Conservation (phyloP, 2,888 invertebrate species). For the Heliconius erato region DNA sequence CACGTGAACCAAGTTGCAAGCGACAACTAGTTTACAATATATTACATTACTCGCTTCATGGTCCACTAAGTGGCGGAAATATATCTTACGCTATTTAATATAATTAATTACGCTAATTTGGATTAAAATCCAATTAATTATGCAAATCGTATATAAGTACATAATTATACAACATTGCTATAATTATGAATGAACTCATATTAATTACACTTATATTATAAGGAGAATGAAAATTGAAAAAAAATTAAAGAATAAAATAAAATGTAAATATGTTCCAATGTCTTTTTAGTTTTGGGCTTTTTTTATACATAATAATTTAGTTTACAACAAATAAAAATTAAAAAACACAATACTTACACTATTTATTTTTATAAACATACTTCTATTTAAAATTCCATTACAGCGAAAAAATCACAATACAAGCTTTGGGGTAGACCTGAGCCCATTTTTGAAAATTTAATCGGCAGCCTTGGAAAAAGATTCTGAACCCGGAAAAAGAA, state of each 20-base stretch:
- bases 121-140: constrained; percentile 5
- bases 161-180: neutral
- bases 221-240: neutral
- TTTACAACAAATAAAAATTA: too few relatives aligned
- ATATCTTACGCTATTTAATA: constrained; percentile 5
- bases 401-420: neutral
- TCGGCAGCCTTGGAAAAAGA: constrained; percentile 4
- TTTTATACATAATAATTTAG: too few relatives aligned
- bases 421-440: neutral
- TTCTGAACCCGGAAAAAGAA: neutral
- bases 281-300: too few relatives aligned
- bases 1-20: neutral
- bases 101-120: constrained; percentile 18
- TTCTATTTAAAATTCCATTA: neutral
- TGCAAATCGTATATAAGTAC: neutral
- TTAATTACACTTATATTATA: neutral
- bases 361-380: neutral
- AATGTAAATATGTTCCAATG: too few relatives aligned
- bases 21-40: neutral
- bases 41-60: neutral
- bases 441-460: neutral
- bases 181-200: too few relatives aligned
- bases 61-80: neutral
- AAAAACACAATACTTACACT: too few relatives aligned
- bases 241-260: neutral